Evolutionary conservation across 2,888 invertebrate genomes (phyloP).

Genomic region (Caenorhabditis imperialis): DNA sequence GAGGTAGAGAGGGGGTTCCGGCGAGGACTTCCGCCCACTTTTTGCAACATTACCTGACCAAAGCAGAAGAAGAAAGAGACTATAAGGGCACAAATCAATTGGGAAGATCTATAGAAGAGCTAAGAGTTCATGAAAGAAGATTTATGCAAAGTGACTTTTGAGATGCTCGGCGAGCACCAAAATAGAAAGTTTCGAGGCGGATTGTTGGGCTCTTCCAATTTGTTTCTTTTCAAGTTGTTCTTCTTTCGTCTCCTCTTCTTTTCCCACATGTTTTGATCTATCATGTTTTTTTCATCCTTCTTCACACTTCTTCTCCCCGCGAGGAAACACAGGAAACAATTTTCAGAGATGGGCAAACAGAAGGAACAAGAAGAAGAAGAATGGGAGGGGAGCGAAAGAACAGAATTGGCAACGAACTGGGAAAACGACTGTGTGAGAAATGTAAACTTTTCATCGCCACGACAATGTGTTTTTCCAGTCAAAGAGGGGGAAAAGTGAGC

Average conservation of each 20-base stretch:
- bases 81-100: too few relatives aligned
- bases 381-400: too few relatives aligned
- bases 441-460: too few relatives aligned
- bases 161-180: slow-evolving; percentile 13
- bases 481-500: slow-evolving; percentile 15
- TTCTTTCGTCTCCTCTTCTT: slow-evolving; percentile 5
- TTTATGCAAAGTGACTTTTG: slow-evolving; percentile 20
- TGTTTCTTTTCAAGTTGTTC: slow-evolving; percentile 44
- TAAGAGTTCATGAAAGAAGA: slow-evolving; percentile 3
- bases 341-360: slow-evolving; percentile 9
- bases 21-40: too few relatives aligned
- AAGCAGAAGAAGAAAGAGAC: too few relatives aligned
- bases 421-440: too few relatives aligned
- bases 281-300: slow-evolving; percentile 28
- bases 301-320: slow-evolving; percentile 1
- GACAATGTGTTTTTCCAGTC: background rate
- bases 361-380: slow-evolving; percentile 7
- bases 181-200: slow-evolving; percentile 14
- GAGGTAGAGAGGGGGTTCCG: too few relatives aligned
- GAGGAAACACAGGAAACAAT: slow-evolving; percentile 40
- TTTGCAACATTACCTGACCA: too few relatives aligned
- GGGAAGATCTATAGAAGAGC: too few relatives aligned
- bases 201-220: slow-evolving; percentile 35
- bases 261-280: slow-evolving; percentile 41
- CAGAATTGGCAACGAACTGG: too few relatives aligned